Base-by-base conservation (phyloP, 2,113 vertebrate genomes). In the Hirundichthys speculiger region DNA sequence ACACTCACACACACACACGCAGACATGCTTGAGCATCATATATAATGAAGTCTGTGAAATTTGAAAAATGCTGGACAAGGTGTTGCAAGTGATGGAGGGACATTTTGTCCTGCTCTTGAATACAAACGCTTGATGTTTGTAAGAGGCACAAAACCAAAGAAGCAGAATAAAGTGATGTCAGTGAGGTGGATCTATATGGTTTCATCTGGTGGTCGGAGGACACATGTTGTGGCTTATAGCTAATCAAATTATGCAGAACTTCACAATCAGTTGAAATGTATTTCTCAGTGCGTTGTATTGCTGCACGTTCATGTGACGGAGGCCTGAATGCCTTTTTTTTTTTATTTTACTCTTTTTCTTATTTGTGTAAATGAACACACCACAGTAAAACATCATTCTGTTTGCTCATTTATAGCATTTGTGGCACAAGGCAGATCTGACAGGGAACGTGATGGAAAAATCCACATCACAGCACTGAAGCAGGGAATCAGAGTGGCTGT, bases 41-140 rank as follows among this genome's bases (percentile, higher is more conserved):
- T 74, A 24, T 80, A 62, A 87, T 64, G 46, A 77, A 62, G 74
- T 63, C 55, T 48, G 27, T 54, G 53, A 63, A 41, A 85, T 80
- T 19, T 56, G 50, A 64, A 72, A 62, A 39, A 61, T 42, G 38
- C 59, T 49, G 42, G 19, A 73, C 25, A 55, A 78, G 74, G 73
- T 80, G 74, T 34, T 34, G 19, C 47, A n/a, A 16, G 38, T 46
- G 52, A 30, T 50, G 61, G 10, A 63, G 2, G 47, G 69, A 79
- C 66, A 70, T 74, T 80, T 79, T 82, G 62, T 70, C 5, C 50
- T 42, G 41, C 18, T 52, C 61, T 51, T 50, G 60, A 63, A 4
- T 7, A 43, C 12, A 13, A 50, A 59, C 69, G 57, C 40, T 79
- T 45, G 22, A 25, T 76, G 16, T 53, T 51, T 61, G 42, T 60